These are phyloP conservation scores for Urocolius indicus DNA, from an alignment of 2,113 vertebrate species.

Conservation along the genomic window DNA sequence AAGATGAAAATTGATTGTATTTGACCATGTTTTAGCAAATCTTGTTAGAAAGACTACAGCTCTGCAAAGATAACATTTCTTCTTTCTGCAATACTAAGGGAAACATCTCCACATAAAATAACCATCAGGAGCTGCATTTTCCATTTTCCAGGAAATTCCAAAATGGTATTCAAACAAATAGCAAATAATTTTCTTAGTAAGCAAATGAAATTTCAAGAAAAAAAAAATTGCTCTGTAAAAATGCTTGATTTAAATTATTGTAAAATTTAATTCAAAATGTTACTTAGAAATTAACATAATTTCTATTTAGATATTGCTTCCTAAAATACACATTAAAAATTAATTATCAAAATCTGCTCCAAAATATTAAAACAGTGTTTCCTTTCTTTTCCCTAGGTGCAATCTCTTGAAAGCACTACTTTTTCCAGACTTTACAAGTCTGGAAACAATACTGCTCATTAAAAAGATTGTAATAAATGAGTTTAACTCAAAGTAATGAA, in stretches of 20 bases:
- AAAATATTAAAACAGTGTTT: neutral
- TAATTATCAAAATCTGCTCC: neutral
- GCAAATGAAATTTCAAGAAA: neutral
- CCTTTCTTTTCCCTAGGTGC: neutral
- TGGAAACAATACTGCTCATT: neutral
- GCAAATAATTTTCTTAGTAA: neutral
- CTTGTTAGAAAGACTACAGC: neutral
- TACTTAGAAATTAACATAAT: neutral
- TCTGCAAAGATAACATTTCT: neutral
- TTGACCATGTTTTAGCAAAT: neutral
- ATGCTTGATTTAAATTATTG: neutral
- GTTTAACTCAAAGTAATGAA: neutral
- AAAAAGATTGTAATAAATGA: neutral
- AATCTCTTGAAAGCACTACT: neutral
- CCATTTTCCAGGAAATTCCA: neutral
- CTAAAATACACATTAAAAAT: neutral
- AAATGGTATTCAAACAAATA: neutral
- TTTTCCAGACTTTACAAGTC: neutral
- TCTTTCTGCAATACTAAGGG: neutral
- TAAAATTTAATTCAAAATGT: neutral
- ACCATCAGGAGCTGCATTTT: neutral
- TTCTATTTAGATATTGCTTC: neutral
- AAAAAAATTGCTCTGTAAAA: neutral
- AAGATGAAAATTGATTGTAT: neutral
- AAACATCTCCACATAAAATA: neutral